phyloP scores from a whole-genome alignment of 2,797 vertebrate genomes.

The Diplodus puntazzo region DNA sequence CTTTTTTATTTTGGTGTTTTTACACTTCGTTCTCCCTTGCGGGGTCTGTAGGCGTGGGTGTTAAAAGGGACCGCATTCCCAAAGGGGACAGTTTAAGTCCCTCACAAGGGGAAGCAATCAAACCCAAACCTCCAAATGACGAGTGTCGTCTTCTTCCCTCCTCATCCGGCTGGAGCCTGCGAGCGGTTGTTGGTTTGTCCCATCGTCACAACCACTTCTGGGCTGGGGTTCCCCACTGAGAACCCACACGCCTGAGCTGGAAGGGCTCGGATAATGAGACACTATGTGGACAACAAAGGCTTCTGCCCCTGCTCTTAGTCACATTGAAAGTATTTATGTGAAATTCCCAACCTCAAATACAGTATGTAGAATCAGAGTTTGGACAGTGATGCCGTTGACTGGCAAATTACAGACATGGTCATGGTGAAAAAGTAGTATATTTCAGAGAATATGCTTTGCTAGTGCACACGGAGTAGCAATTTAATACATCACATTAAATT shows the following conservation, averaged over 20 bases:
- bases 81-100: slow-evolving; percentile 65
- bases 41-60: slow-evolving; percentile 63
- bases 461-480: slow-evolving; percentile 38
- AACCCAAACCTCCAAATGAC: slow-evolving; percentile 79
- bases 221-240: slow-evolving; percentile 77
- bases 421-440: slow-evolving; percentile 33
- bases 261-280: slow-evolving; percentile 72
- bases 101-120: slow-evolving; percentile 75
- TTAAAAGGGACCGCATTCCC: slow-evolving; percentile 68
- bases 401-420: slow-evolving; percentile 64
- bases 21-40: slow-evolving; percentile 39
- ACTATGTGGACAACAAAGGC: slow-evolving; percentile 67
- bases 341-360: slow-evolving; percentile 73
- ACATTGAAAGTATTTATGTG: slow-evolving; percentile 58
- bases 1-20: slow-evolving; percentile 52
- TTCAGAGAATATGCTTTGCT: slow-evolving; percentile 31
- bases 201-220: slow-evolving; percentile 73
- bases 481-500: slow-evolving; percentile 39
- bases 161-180: slow-evolving; percentile 70
- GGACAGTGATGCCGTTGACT: slow-evolving; percentile 53
- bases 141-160: slow-evolving; percentile 73
- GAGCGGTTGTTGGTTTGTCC: slow-evolving; percentile 72
- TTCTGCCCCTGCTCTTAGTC: slow-evolving; percentile 58
- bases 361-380: slow-evolving; percentile 56
- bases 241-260: slow-evolving; percentile 72